Percentiles rank a stretch among this genome's conserved stretches.
Conservation (phyloP, 1,140 invertebrate species). For the Stegodyphus mimosarum region DNA sequence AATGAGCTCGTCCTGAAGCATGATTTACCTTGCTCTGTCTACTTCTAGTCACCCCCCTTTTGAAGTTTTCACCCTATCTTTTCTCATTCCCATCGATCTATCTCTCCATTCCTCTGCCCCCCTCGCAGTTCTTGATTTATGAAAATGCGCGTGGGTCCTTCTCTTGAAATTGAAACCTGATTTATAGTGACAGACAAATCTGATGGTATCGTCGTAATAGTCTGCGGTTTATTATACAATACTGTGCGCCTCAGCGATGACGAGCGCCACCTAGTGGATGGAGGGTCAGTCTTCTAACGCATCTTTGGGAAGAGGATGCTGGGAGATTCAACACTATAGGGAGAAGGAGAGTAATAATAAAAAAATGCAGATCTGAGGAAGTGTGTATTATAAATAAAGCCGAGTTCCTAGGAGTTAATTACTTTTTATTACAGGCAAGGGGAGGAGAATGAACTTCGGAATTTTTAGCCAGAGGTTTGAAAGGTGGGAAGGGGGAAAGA, state of each 20-base stretch:
- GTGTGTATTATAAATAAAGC: constrained; percentile 53
- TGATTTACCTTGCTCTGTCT: constrained; percentile 55
- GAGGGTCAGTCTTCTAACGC: background rate
- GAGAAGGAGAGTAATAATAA: background rate
- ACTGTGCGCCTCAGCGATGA: background rate
- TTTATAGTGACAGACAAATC: constrained; percentile 61
- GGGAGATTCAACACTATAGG: background rate
- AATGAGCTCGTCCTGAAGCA: constrained; percentile 53
- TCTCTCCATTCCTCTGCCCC: constrained; percentile 29
- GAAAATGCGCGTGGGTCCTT: constrained; percentile 52
- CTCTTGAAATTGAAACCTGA: constrained; percentile 60
- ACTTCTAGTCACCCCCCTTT: constrained; percentile 15
- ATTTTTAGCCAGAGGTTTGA: background rate
- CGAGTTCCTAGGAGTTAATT: constrained; percentile 43
- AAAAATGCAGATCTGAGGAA: background rate
- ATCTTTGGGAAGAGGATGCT: background rate
- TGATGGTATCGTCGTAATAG: constrained; percentile 61
- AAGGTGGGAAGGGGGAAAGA: background rate
- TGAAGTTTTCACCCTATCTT: constrained; percentile 60
- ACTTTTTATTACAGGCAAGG: constrained; percentile 42
- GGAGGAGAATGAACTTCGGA: background rate
- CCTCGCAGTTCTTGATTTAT: constrained; percentile 53
- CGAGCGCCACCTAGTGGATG: background rate
- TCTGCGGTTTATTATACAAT: constrained; percentile 61
- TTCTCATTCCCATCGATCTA: constrained; percentile 31